Evolutionary conservation across 2,797 vertebrate species (phyloP).

Genomic region (Numenius phaeopus): DNA sequence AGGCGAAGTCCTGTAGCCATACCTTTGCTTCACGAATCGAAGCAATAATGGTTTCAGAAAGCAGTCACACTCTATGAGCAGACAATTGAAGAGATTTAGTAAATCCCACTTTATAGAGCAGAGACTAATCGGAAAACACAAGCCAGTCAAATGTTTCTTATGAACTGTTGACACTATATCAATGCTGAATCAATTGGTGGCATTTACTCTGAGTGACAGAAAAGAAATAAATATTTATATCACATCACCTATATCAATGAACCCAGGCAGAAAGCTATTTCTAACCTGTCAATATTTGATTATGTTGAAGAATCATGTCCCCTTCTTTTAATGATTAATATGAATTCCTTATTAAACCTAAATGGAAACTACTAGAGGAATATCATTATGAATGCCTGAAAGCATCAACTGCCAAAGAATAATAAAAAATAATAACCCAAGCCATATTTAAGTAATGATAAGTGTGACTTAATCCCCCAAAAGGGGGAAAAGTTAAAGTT

Average conservation of each 20-base stretch:
- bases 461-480: slow-evolving; percentile 55
- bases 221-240: slow-evolving; percentile 98
- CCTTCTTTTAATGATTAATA: slow-evolving; percentile 90
- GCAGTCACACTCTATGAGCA: slow-evolving; percentile 79
- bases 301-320: slow-evolving; percentile 93
- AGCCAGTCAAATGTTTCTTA: slow-evolving; percentile 82
- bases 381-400: slow-evolving; percentile 78
- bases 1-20: slow-evolving; percentile 31
- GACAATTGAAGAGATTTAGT: slow-evolving; percentile 84
- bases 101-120: slow-evolving; percentile 83
- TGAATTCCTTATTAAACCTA: slow-evolving; percentile 84
- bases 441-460: slow-evolving; percentile 67
- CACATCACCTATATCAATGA: slow-evolving; percentile 96
- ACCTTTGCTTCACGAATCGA: slow-evolving; percentile 72
- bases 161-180: slow-evolving; percentile 87
- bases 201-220: slow-evolving; percentile 92
- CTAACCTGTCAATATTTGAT: slow-evolving; percentile 97
- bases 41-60: slow-evolving; percentile 76
- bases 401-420: slow-evolving; percentile 64
- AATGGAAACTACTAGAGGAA: slow-evolving; percentile 78
- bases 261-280: slow-evolving; percentile 90
- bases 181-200: slow-evolving; percentile 88
- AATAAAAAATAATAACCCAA: slow-evolving; percentile 63
- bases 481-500: not conserved
- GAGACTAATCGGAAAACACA: slow-evolving; percentile 81